Evolutionary conservation across 1,140 invertebrate genomes (phyloP).

Genomic region (Drosophila carrolli): DNA sequence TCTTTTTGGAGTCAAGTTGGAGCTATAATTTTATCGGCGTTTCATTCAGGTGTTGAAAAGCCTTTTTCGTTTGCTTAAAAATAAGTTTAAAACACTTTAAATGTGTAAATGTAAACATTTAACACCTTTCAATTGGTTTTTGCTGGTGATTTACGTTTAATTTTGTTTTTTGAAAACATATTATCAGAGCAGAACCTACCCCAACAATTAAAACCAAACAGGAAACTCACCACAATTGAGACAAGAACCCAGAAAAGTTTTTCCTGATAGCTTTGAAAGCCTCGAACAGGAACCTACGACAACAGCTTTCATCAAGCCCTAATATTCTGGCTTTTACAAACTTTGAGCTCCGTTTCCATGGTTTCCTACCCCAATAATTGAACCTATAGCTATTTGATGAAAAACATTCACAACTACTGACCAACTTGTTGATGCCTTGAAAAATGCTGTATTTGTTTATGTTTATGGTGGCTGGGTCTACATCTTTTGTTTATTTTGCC

Average conservation of each 20-base stretch:
- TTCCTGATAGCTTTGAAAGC: conserved; percentile 1
- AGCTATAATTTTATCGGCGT: no score
- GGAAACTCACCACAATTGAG: conserved; percentile 23
- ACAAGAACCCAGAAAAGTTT: conserved; percentile 52
- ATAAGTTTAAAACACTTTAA: no score
- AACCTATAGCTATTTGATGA: not conserved
- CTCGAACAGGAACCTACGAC: not conserved
- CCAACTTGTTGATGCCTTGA: conserved; percentile 60
- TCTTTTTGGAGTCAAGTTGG: no score
- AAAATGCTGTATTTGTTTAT: conserved; percentile 34
- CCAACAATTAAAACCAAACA: not conserved
- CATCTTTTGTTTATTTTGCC: conserved; percentile 15
- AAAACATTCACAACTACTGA: not conserved
- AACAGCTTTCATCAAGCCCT: conserved; percentile 1
- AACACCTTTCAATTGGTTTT: no score
- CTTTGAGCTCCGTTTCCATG: conserved; percentile 36
- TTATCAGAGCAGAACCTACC: not conserved
- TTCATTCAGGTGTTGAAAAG: no score
- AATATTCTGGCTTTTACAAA: not conserved
- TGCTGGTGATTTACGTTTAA: no score
- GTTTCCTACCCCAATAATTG: conserved; percentile 1
- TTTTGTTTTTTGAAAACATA: no score
- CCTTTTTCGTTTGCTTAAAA: no score
- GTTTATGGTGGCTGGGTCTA: conserved; percentile 19
- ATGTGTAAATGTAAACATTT: no score